A percentile compares a stretch with the other conserved stretches of the same genome.
Evolutionary conservation across 2,888 invertebrate species (phyloP).

Genomic region (Tetragonisca angustula): DNA sequence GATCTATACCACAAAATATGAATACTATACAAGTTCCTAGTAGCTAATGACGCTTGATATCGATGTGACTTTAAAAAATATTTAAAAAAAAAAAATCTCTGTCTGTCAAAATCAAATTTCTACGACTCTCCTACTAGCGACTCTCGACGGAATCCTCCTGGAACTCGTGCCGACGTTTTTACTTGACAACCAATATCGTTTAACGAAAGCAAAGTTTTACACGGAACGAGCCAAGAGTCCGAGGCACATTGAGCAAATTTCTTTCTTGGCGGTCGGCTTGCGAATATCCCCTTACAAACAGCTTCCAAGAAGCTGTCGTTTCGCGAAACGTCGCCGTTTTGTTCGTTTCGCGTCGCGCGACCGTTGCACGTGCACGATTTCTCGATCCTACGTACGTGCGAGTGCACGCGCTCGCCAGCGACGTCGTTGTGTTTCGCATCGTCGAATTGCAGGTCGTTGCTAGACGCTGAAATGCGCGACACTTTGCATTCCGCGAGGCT

Average conservation of each 20-base stretch:
- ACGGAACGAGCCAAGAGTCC: neutral
- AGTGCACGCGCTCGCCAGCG: slow-evolving; percentile 32
- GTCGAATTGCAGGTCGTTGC: slow-evolving; percentile 63
- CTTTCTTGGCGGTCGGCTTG: slow-evolving; percentile 41
- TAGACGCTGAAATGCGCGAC: slow-evolving; percentile 70
- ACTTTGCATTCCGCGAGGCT: slow-evolving; percentile 78
- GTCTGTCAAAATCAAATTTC: no score
- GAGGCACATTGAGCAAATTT: slow-evolving; percentile 40
- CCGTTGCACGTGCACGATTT: slow-evolving; percentile 48
- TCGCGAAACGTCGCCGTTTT: slow-evolving; percentile 68
- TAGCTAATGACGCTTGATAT: no score
- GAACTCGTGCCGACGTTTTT: no score
- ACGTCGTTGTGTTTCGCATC: slow-evolving; percentile 28
- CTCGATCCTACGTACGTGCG: slow-evolving; percentile 26
- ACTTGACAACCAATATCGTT: neutral
- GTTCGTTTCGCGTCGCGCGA: slow-evolving; percentile 39
- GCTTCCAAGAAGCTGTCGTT: slow-evolving; percentile 76
- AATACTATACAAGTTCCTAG: no score
- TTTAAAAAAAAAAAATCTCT: no score
- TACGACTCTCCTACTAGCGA: no score
- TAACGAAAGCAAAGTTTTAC: neutral
- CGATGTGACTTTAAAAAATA: no score
- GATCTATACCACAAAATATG: no score
- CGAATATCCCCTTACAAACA: slow-evolving; percentile 55
- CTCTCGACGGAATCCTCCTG: no score